Base-by-base conservation (phyloP, 1,140 invertebrate genomes). In the Habropoda laboriosa region DNA sequence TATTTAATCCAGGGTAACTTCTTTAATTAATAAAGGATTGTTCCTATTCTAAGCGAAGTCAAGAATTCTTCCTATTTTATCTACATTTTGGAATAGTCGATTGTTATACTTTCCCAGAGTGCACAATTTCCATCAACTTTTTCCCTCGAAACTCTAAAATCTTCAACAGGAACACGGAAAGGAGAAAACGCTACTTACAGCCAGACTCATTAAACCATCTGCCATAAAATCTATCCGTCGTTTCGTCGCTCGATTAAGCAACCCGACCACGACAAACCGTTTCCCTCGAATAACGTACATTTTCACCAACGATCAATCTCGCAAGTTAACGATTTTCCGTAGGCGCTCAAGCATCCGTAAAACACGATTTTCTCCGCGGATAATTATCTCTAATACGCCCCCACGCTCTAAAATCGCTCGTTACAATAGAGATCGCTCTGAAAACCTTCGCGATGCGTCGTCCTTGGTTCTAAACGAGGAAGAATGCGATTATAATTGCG, bases 391-490 rank as follows among this genome's bases (percentile, higher is more conserved):
- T 32, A 66, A 47, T 16, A 66, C 63, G 24, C 53, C 1, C 4
- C n/a, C 27, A 40, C 53, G 13, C 16, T 12, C 13, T 3, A 12
- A 12, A 45, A 49, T 10, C 24, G 6, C 38, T 68, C 47, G n/a
- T 70, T 27, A 40, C 5, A 30, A 27, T 21, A 16, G 47, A 3
- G n/a, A 42, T 45, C 61, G 40, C 35, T 57, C 45, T 45, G 45
- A 3, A 53, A 42, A 8, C 12, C n/a, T n/a, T 72, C 42, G 6
- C 12, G 10, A 21, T 57, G n/a, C 49, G 10, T 35, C 63, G 30
- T n/a, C 72, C 58, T 74, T 64, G 58, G 42, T 1, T 24, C n/a
- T 47, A 63, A 74, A 64, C 63, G 38, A 45, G 74, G 63, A 68
- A 76, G 40, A 67, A 38, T 24, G n/a, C 12, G 2, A 27, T 10